These are phyloP conservation scores for Barypeithes pellucidus DNA, from an alignment of 2,888 invertebrate genomes.

Conservation along the genomic window DNA sequence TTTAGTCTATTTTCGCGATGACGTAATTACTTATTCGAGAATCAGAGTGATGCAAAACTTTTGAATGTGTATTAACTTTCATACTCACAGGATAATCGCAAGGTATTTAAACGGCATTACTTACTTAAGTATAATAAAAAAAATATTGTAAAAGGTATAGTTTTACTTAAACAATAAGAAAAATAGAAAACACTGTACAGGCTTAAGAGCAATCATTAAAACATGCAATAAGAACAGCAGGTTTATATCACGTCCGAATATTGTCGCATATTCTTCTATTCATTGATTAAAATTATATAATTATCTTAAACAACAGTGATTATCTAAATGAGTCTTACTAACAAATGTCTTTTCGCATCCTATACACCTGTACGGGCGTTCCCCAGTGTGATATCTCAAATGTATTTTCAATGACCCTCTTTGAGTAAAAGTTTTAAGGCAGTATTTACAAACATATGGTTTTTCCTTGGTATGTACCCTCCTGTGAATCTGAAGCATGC, in stretches of 20 bases:
- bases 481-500: slow-evolving; percentile 66
- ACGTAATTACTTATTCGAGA: too few species aligned
- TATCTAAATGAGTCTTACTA: slow-evolving; percentile 55
- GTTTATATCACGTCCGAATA: too few species aligned
- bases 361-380: slow-evolving; percentile 60
- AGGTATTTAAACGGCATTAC: background rate
- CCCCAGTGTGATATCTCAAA: slow-evolving; percentile 70
- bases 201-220: too few species aligned
- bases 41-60: too few species aligned
- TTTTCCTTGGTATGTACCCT: slow-evolving; percentile 73
- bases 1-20: too few species aligned
- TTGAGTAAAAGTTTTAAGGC: slow-evolving; percentile 74
- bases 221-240: background rate
- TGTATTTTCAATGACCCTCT: slow-evolving; percentile 72
- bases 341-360: slow-evolving; percentile 60
- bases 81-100: background rate
- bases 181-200: too few species aligned
- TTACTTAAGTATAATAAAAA: too few species aligned
- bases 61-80: too few species aligned
- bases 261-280: background rate
- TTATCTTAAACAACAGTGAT: slow-evolving; percentile 29
- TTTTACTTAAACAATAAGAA: too few species aligned
- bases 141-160: too few species aligned
- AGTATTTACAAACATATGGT: slow-evolving; percentile 58
- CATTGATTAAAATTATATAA: background rate